A percentile compares a stretch with the other conserved stretches of the same genome.
Conservation (phyloP, 2,888 invertebrate genomes). For the Lamellibrachia columna region DNA sequence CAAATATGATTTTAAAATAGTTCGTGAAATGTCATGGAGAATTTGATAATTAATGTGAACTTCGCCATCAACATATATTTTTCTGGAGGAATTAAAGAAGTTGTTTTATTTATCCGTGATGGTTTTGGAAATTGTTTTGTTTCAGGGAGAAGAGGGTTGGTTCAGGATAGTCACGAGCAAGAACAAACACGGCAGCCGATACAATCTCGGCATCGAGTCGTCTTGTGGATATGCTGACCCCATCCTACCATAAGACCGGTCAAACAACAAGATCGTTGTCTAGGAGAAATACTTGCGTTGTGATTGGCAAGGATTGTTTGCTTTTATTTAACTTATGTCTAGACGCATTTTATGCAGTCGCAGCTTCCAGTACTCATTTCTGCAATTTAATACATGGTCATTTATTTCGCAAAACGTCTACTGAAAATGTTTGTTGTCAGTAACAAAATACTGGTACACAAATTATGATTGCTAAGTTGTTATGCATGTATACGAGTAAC, state of each 20-base stretch:
- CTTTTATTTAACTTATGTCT: background rate
- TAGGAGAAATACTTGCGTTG: background rate
- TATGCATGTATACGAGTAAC: too few relatives aligned
- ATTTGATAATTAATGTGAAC: background rate
- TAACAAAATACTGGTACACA: too few relatives aligned
- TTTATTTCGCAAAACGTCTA: too few relatives aligned
- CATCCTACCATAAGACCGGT: conserved; percentile 47
- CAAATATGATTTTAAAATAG: background rate
- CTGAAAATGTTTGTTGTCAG: too few relatives aligned
- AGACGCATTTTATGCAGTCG: background rate
- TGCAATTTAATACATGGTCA: too few relatives aligned
- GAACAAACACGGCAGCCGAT: conserved; percentile 65
- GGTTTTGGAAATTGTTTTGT: background rate
- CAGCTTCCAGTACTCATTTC: background rate
- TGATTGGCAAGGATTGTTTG: background rate
- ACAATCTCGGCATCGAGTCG: conserved; percentile 68
- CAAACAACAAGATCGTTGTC: background rate
- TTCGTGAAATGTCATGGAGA: background rate
- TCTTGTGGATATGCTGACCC: conserved; percentile 67
- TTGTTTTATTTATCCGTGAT: background rate
- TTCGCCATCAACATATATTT: background rate
- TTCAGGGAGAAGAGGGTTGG: conserved; percentile 66
- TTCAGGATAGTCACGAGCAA: conserved; percentile 68
- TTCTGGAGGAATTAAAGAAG: background rate
- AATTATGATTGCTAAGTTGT: too few relatives aligned